These are phyloP conservation scores for Polydrusus pterygomalis DNA, from an alignment of 2,888 invertebrate species.

Conservation along the genomic window DNA sequence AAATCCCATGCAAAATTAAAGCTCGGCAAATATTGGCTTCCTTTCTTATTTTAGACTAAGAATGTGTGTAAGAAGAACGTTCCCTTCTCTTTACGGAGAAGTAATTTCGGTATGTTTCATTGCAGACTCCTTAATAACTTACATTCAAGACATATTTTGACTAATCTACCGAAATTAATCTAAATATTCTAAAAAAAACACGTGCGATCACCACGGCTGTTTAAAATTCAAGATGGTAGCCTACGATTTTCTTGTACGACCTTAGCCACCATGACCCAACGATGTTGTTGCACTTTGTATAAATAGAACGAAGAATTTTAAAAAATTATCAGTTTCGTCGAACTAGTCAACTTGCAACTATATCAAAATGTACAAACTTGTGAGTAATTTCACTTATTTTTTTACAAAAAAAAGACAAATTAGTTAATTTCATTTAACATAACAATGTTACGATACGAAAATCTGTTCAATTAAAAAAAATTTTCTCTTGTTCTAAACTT, in stretches of 20 bases:
- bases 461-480: too few relatives aligned
- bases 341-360: conserved; percentile 28
- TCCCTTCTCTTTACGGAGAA: too few relatives aligned
- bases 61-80: too few relatives aligned
- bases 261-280: conserved; percentile 22
- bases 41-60: too few relatives aligned
- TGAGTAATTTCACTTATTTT: conserved; percentile 2
- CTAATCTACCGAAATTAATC: conserved; percentile 31
- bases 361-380: conserved; percentile 35
- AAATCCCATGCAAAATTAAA: too few relatives aligned
- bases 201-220: conserved; percentile 1
- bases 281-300: conserved; percentile 22
- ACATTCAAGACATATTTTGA: not conserved
- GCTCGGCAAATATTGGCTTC: too few relatives aligned
- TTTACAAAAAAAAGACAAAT: not conserved
- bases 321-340: conserved; percentile 33
- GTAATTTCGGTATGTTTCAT: too few relatives aligned
- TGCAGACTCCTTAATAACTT: too few relatives aligned
- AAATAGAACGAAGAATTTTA: conserved; percentile 17
- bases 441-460: too few relatives aligned
- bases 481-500: too few relatives aligned
- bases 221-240: conserved; percentile 31
- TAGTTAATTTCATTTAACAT: too few relatives aligned
- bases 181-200: conserved; percentile 21
- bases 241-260: conserved; percentile 26